Evolutionary conservation across 1,140 invertebrate species (phyloP), one percentile per base, ranked within the genome.

Genomic region (Listronotus oregonensis): DNA sequence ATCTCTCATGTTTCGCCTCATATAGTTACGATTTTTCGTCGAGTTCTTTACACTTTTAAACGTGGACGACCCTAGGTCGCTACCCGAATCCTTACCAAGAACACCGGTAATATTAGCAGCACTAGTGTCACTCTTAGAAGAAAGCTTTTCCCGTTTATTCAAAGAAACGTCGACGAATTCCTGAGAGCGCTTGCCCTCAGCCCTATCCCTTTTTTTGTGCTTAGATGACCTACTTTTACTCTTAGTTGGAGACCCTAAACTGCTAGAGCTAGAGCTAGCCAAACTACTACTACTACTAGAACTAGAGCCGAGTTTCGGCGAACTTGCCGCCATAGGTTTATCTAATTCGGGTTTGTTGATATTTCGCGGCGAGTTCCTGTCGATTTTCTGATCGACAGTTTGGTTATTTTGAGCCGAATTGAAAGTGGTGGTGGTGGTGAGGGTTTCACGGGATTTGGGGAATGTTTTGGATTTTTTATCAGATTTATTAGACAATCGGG

Each of bases 21-120:
- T 82, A 78, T 88, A 89, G 77, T 86, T 85, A 64, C 85, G 80
- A 67, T 85, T 83, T 75, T 85, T 87, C 60, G 82, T 76, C 58
- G 82, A 84, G 39, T 81, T 80, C 65, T 85, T 83, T 85, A 88
- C 64, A 82, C 74, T 72, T 64, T 75, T 77, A 49, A 75, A 73
- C 50, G 42, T 46, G 15, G 61, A 44, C 14, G 34, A 37, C 34
- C 8, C 34, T 37, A 46, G 14, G 44, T 65, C 56, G 51, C 63
- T 64, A 12, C 6, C 32, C 6, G 4, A 12, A 47, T 42, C 18
- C 6, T 18, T 55, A 42, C 37, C n/a, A 11, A 10, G 10, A 12
- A 11, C 11, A 50, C 17, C 3, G n/a, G 11, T 37, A 37, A 9
- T 8, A 37, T 49, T 21, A 11, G 10, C 9, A 12, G 12, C 55